Evolutionary conservation across 2,888 invertebrate genomes (phyloP).

Genomic region (Acrobasis suavella): DNA sequence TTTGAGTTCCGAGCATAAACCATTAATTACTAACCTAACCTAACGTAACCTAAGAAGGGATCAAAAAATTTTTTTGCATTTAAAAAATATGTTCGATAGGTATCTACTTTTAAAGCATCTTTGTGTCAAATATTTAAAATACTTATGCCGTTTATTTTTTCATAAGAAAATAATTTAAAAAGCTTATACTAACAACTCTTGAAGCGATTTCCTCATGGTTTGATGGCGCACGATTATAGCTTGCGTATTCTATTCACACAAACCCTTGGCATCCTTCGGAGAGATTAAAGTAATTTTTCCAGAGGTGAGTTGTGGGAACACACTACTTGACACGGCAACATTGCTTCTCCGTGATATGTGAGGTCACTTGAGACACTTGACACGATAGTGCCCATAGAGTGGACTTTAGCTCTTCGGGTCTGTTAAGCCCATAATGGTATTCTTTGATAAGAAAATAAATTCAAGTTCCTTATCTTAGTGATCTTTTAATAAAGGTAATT

Average conservation of each 20-base stretch:
- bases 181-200: no score
- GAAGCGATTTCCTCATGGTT: background rate
- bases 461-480: no score
- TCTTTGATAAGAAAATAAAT: background rate
- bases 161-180: no score
- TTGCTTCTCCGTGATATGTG: slow-evolving; percentile 14
- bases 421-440: background rate
- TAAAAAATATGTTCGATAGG: no score
- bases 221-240: background rate
- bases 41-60: no score
- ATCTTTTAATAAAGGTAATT: no score
- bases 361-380: background rate
- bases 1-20: no score
- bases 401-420: background rate
- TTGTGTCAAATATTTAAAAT: no score
- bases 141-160: no score
- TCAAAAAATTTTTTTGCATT: no score
- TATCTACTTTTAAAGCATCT: no score
- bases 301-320: slow-evolving; percentile 11
- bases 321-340: slow-evolving; percentile 29
- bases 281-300: slow-evolving; percentile 19
- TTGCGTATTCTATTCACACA: background rate
- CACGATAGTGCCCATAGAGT: slow-evolving; percentile 10
- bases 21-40: no score
- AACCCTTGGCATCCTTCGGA: slow-evolving; percentile 2